Conservation (phyloP, 2,888 invertebrate genomes). For the Galerucella pusilla region DNA sequence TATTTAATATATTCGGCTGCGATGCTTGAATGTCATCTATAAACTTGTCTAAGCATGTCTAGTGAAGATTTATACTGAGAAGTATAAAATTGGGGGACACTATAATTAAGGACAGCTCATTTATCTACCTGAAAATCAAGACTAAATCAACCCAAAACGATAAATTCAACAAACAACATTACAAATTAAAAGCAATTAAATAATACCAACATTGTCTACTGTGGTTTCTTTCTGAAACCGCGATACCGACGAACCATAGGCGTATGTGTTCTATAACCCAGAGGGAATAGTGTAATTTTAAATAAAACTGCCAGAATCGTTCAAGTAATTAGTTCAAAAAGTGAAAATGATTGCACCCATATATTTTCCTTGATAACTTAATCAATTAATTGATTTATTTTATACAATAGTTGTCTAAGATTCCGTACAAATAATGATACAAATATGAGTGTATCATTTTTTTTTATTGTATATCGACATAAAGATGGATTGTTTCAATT, state of each 20-base stretch:
- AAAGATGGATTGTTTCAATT: too few species aligned
- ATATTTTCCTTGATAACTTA: too few species aligned
- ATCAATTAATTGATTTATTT: too few species aligned
- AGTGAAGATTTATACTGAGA: constrained; percentile 5
- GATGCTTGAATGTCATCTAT: background rate
- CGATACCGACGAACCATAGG: constrained; percentile 10
- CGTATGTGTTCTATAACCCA: background rate
- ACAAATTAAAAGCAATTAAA: constrained; percentile 32
- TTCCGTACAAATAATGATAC: too few species aligned
- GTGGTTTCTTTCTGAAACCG: background rate
- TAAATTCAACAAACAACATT: constrained; percentile 27
- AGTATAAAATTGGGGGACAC: constrained; percentile 14
- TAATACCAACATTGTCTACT: constrained; percentile 20
- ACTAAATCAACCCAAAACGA: constrained; percentile 15
- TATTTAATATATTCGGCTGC: background rate
- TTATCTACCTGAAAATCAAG: constrained; percentile 27
- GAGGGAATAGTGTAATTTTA: too few species aligned
- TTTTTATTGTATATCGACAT: too few species aligned
- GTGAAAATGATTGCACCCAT: too few species aligned
- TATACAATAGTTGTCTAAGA: too few species aligned
- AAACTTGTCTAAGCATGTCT: constrained; percentile 13
- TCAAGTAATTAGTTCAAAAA: too few species aligned
- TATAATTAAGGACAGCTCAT: constrained; percentile 10
- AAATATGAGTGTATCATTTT: too few species aligned
- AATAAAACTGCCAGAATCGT: too few species aligned